phyloP scores from a whole-genome alignment of 30 jellyfish, hydroid and myxozoan genomes.

The Catostylus mosaicus region DNA sequence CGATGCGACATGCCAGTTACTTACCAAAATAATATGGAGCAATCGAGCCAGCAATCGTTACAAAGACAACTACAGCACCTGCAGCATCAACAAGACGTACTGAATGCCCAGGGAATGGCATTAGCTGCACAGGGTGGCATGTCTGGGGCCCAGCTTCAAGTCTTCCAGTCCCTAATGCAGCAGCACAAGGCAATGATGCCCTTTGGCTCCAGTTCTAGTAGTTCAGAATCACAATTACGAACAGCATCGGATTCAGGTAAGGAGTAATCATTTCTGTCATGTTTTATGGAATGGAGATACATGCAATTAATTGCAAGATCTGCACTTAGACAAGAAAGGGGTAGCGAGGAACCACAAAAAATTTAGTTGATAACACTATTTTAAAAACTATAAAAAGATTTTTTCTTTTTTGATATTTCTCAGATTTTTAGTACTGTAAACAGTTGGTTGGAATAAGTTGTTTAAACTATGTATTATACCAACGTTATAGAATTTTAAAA shows the following conservation, averaged over 20 bases:
- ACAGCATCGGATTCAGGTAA: not conserved
- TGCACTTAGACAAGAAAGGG: no score
- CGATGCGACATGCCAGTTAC: not conserved
- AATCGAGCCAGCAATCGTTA: slow-evolving; percentile 20
- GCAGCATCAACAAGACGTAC: slow-evolving; percentile 61
- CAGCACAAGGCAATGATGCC: slow-evolving; percentile 24
- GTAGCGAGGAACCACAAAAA: no score
- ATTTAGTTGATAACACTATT: no score
- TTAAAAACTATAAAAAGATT: no score
- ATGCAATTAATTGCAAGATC: no score
- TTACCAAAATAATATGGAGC: not conserved
- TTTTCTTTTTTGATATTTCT: no score
- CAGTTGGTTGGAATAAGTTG: no score
- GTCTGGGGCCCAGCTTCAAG: slow-evolving; percentile 40
- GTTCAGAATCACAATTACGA: not conserved
- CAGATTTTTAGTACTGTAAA: no score
- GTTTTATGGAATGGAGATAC: no score
- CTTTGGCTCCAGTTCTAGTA: not conserved
- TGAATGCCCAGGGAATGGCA: slow-evolving; percentile 71
- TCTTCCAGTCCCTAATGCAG: slow-evolving; percentile 39
- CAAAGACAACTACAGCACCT: slow-evolving; percentile 59
- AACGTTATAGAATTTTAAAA: no score
- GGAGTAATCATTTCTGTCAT: no score
- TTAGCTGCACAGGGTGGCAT: slow-evolving; percentile 54
- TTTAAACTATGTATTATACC: no score